Percentiles rank a stretch among this genome's conserved stretches.
Evolutionary conservation across 30 jellyfish, hydroid and myxozoan genomes (phyloP).

Genomic region (Cassiopea andromeda): DNA sequence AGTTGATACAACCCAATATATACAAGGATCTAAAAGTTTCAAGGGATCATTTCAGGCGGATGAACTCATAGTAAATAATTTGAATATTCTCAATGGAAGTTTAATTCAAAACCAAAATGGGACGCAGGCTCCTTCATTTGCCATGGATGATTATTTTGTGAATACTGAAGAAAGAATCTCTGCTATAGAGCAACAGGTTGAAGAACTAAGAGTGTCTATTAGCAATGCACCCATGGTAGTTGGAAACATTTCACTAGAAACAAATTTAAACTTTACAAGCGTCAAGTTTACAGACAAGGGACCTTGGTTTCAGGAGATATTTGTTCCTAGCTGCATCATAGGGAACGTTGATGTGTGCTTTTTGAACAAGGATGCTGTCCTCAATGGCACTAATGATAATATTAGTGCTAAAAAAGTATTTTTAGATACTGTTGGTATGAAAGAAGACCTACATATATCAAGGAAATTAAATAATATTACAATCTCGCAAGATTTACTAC

Average conservation of each 20-base stretch:
- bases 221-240: neutral
- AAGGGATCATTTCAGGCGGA: neutral
- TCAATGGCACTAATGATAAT: conserved; percentile 33
- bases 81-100: neutral
- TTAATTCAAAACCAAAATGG: neutral
- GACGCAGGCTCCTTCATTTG: neutral
- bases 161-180: neutral
- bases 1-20: conserved; percentile 27
- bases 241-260: neutral
- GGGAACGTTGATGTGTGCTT: conserved; percentile 5
- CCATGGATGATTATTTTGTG: neutral
- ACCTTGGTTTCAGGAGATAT: neutral
- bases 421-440: neutral
- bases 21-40: conserved; percentile 51
- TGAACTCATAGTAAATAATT: neutral
- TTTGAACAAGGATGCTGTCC: conserved; percentile 36
- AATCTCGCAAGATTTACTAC: conserved; percentile 47
- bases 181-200: neutral
- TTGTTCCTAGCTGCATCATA: neutral
- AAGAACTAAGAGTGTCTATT: neutral
- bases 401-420: conserved; percentile 60
- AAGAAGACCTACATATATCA: neutral
- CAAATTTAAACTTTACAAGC: conserved; percentile 1
- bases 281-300: neutral
- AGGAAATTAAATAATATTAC: conserved; percentile 33